These are phyloP conservation scores for Triops cancriformis DNA, from an alignment of 1,140 invertebrate genomes.

Conservation along the genomic window DNA sequence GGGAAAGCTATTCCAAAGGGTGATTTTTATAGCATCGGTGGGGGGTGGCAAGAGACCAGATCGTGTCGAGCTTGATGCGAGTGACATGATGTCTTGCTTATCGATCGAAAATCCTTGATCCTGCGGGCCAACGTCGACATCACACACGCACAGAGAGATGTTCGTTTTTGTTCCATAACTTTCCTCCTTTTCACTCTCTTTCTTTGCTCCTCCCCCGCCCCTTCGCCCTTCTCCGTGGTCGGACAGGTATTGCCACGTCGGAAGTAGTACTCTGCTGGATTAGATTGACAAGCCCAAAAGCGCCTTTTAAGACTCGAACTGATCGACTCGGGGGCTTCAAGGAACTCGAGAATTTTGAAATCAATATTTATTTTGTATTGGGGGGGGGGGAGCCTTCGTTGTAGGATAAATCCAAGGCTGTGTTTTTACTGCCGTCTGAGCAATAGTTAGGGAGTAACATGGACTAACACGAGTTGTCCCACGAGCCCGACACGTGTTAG, in stretches of 20 bases:
- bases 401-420: too few relatives aligned
- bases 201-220: not conserved
- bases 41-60: not conserved
- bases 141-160: not conserved
- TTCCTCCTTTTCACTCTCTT: not conserved
- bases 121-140: conserved; percentile 2
- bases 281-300: not conserved
- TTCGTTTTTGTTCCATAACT: not conserved
- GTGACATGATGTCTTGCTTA: conserved; percentile 10
- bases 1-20: not conserved
- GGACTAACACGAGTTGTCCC: too few relatives aligned
- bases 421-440: too few relatives aligned
- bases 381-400: too few relatives aligned
- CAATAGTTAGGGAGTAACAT: too few relatives aligned
- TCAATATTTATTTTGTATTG: not conserved
- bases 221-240: not conserved
- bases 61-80: conserved; percentile 4
- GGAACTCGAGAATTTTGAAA: not conserved
- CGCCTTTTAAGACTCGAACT: not conserved
- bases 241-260: not conserved
- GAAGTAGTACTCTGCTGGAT: not conserved
- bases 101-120: conserved; percentile 9
- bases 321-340: not conserved
- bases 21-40: not conserved
- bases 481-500: too few relatives aligned